phyloP scores from a whole-genome alignment of 2,113 vertebrate species.

The Nematolebias whitei region DNA sequence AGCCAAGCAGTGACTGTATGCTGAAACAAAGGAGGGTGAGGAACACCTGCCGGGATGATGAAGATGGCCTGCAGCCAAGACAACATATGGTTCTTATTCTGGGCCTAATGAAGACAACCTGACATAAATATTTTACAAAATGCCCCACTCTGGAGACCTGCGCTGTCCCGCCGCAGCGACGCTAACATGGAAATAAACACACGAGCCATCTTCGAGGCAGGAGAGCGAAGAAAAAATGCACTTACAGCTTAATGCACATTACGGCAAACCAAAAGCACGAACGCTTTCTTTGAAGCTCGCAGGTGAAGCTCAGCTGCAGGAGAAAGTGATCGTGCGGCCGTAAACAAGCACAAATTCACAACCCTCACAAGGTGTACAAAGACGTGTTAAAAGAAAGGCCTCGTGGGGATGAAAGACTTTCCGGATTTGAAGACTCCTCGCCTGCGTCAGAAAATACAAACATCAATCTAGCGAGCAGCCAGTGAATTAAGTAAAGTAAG shows the following conservation, averaged over 20 bases:
- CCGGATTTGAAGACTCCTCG: constrained; percentile 19
- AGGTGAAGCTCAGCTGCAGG: constrained; percentile 19
- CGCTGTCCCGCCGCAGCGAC: constrained; percentile 14
- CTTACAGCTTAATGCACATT: constrained; percentile 33
- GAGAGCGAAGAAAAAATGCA: constrained; percentile 4
- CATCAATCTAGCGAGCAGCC: constrained; percentile 24
- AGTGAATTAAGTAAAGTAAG: constrained; percentile 36
- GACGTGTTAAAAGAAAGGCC: constrained; percentile 32
- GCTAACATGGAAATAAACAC: constrained; percentile 52
- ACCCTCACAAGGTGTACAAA: constrained; percentile 22
- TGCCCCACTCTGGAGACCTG: constrained; percentile 32
- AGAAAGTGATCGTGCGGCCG: constrained; percentile 41
- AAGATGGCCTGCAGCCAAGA: constrained; percentile 69
- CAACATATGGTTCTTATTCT: constrained; percentile 70
- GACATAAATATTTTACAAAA: constrained; percentile 70
- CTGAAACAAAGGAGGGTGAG: constrained; percentile 61
- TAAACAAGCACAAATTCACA: constrained; percentile 50
- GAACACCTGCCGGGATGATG: constrained; percentile 72
- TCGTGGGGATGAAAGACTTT: constrained; percentile 16
- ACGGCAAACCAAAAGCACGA: constrained; percentile 28
- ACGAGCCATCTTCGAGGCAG: too few relatives aligned
- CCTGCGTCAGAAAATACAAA: constrained; percentile 33
- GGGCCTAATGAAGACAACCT: constrained; percentile 74
- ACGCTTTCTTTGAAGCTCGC: constrained; percentile 52
- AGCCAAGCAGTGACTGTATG: constrained; percentile 44